Evolutionary conservation across 2,888 invertebrate species (phyloP), one percentile per base, ranked within the genome.

Genomic region (Limnephilus rhombicus): DNA sequence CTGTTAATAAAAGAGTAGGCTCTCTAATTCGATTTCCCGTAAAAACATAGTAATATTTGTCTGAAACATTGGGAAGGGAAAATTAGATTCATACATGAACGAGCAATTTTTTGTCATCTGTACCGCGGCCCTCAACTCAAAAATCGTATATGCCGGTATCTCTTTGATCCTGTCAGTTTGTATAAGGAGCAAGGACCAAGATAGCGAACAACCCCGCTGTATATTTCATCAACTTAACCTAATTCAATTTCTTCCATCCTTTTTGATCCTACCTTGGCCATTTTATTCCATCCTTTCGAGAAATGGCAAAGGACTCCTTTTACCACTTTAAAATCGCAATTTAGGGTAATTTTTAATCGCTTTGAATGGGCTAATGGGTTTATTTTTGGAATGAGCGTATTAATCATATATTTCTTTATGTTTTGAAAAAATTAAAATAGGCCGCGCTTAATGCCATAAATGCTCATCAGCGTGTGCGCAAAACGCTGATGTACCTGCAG

Each of bases 91-190:
- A 85, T 85, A 85, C 37, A 41, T 85, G 85, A 85, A 85, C 41
- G 85, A 34, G 37, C 34, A 85, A 85, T 85, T 85, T 82, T 85
- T 41, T 41, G 37, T 85, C 34, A 85, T 85, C 34, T 37, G 85
- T 85, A 68, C 68, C 68, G 41, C 85, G 85, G 85, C 41, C 85
- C 85, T 34, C 45, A 29, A 49, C 41, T 86, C 49, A n/a, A 86
- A 49, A 86, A 41, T 86, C 49, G 41, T 86, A 45, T 53, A 13
- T n/a, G n/a, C 11, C 37, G 15, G 45, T n/a, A 13, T 29, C n/a
- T 45, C 86, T 86, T 86, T 86, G 86, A 86, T 86, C 86, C 49
- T n/a, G 68, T 68, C 68, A 68, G 68, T 68, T 68, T 24, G 68
- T 24, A 24, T 68, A 68, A 68, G n/a, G 68, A n/a, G 24, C 68